phyloP scores from a whole-genome alignment of 2,888 invertebrate genomes.

The Terebella lapidaria region DNA sequence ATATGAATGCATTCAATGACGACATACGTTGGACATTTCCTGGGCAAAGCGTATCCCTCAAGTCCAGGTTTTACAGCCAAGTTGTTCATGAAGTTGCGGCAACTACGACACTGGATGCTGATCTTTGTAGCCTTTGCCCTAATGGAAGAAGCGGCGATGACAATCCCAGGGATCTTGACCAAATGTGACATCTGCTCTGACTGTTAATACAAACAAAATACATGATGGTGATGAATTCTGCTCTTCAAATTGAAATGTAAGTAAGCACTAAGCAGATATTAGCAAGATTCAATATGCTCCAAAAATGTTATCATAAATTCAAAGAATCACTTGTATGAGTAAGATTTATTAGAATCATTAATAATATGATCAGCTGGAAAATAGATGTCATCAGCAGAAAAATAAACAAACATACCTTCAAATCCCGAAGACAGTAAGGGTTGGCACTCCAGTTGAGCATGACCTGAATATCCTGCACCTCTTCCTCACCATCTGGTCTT shows the following conservation, averaged over 20 bases:
- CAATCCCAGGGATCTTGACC: conserved; percentile 92
- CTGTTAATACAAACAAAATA: conserved; percentile 53
- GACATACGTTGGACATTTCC: conserved; percentile 88
- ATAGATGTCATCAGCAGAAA: too few species aligned
- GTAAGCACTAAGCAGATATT: too few species aligned
- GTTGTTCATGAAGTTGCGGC: conserved; percentile 82
- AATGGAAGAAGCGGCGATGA: conserved; percentile 88
- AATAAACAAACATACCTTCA: too few species aligned
- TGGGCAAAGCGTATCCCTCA: conserved; percentile 90
- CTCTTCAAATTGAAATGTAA: too few species aligned
- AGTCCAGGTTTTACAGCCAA: conserved; percentile 87
- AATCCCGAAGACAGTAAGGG: conserved; percentile 73
- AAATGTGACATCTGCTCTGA: conserved; percentile 88
- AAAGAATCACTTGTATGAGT: too few species aligned
- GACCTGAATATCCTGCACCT: conserved; percentile 86
- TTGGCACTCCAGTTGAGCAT: conserved; percentile 78
- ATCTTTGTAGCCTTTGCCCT: conserved; percentile 92
- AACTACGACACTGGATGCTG: conserved; percentile 91
- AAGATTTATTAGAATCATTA: too few species aligned
- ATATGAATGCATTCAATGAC: too few species aligned
- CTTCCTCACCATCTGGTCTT: conserved; percentile 81
- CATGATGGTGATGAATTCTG: too few species aligned
- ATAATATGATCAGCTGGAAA: too few species aligned
- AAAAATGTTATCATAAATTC: too few species aligned
- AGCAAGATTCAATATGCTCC: background rate